A percentile compares a stretch with the other conserved stretches of the same genome.
phyloP scores from a whole-genome alignment of 1,140 invertebrate species.

The Vanessa atalanta region DNA sequence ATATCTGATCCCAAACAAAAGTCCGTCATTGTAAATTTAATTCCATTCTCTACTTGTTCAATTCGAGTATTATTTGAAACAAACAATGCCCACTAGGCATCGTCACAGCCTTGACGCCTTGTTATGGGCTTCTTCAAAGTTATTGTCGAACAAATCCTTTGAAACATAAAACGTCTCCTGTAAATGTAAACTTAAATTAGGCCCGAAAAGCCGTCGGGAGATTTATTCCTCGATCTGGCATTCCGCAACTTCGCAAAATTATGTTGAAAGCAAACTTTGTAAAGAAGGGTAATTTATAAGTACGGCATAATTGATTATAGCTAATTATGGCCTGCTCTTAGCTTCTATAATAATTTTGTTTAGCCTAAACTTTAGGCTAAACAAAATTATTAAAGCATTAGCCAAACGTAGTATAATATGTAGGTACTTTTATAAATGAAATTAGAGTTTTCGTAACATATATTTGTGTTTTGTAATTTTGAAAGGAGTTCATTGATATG shows the following conservation, averaged over 20 bases:
- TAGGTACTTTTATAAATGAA: too few species aligned
- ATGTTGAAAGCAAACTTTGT: conserved; percentile 35
- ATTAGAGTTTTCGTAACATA: too few species aligned
- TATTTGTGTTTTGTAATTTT: too few species aligned
- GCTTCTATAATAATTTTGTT: conserved; percentile 7
- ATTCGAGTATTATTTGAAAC: conserved; percentile 24
- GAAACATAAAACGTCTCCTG: conserved; percentile 54
- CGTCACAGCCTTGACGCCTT: conserved; percentile 30
- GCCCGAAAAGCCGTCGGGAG: conserved; percentile 43
- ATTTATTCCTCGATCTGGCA: conserved; percentile 43
- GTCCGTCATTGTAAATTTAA: conserved; percentile 26
- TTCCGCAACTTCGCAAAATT: conserved; percentile 35
- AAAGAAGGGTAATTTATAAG: conserved; percentile 32
- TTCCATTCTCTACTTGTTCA: conserved; percentile 22
- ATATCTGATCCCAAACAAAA: conserved; percentile 18
- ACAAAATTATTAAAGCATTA: background rate
- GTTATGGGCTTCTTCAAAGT: conserved; percentile 48
- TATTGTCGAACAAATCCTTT: conserved; percentile 64
- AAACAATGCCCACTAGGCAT: conserved; percentile 20
- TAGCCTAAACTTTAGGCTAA: background rate
- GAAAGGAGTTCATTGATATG: too few species aligned
- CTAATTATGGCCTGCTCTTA: conserved; percentile 6
- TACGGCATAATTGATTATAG: conserved; percentile 26
- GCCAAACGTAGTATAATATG: too few species aligned
- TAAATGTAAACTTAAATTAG: conserved; percentile 69